Evolutionary conservation across 2,888 invertebrate genomes (phyloP), one percentile per base, ranked within the genome.

Genomic region (Ditylenchus weischeri): DNA sequence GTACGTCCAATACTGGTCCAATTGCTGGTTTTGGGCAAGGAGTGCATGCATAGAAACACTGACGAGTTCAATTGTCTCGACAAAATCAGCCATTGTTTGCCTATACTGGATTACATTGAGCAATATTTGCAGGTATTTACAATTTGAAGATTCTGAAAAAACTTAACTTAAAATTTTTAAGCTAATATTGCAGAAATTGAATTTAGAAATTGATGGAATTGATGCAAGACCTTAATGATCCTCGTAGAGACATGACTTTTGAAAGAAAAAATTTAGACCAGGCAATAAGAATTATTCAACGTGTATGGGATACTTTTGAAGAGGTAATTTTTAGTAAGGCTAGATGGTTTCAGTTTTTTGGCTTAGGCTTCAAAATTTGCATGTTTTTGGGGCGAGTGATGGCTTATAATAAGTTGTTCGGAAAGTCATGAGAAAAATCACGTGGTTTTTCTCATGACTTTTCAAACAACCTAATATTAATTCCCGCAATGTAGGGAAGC

Each of bases 21-120:
- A 23, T 18, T 72, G 58, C 59, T 72, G 36, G n/a, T 64, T n/a
- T 43, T 75, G 13, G 67, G 75, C 13, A n/a, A 61, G n/a, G 8
- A 29, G 29, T 48, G 54, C 18, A 62, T 72, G 23, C 38, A 60
- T 38, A 23, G 8, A n/a, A 48, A 61, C 23, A 72, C 61, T 35
- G 75, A 75, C 29, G 75, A 72, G 61, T 68, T 49, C 35, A 21
- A 51, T n/a, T 73, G 65, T 36, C 58, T 72, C 48, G 71, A 73
- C 51, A 72, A 75, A 62, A 72, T 75, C 18, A 49, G 62, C 43
- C 72, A 75, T 50, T 75, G 75, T 57, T 48, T 72, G n/a, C 58
- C 29, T 21, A 73, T 72, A 36, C 23, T 72, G 13, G 74, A 71
- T 18, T 75, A 62, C 47, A 62, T 72, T 23, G 74, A 72, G 51